Evolutionary conservation across 2,888 invertebrate species (phyloP), one percentile per base, ranked within the genome.

Genomic region (Bembecia ichneumoniformis): DNA sequence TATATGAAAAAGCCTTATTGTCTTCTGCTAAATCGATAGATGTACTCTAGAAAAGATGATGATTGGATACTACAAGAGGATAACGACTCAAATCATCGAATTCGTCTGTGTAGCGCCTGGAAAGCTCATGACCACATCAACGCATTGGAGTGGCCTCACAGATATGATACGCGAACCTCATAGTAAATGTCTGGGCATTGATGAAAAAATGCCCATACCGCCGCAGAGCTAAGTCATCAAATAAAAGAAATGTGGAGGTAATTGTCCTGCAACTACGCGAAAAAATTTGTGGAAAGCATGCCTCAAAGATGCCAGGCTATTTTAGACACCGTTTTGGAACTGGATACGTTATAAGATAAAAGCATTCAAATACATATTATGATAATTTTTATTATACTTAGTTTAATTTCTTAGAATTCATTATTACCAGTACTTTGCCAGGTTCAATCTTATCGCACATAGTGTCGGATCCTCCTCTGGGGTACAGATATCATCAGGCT

Each of bases 101-200:
- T 47, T 59, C 56, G n/a, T n/a, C n/a, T n/a, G n/a, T n/a, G n/a
- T n/a, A n/a, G n/a, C n/a, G n/a, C n/a, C n/a, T n/a, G n/a, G 56
- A 58, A 58, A 50, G 49, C 35, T 28, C 52, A 58, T 57, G 56
- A 57, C 53, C 52, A 48, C 47, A 55, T 57, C 48, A 48, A 36
- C 20, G 51, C 53, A 40, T 52, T 58, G 52, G 54, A 60, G 49
- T 58, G 44, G 44, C 44, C 35, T 47, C 57, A 16, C 54, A 50
- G 51, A 57, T n/a, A n/a, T n/a, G n/a, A n/a, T n/a, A n/a, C 54
- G 55, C 57, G 35, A 58, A 60, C 53, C 56, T 57, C 17, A 58
- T 60, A 13, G 47, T 51, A 55, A 55, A 58, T 52, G 56, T 57
- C 46, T 58, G 55, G 55, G 49, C 52, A 43, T 52, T 58, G 51